Conservation (phyloP, 1,140 invertebrate species). For the Drosophila orena region DNA sequence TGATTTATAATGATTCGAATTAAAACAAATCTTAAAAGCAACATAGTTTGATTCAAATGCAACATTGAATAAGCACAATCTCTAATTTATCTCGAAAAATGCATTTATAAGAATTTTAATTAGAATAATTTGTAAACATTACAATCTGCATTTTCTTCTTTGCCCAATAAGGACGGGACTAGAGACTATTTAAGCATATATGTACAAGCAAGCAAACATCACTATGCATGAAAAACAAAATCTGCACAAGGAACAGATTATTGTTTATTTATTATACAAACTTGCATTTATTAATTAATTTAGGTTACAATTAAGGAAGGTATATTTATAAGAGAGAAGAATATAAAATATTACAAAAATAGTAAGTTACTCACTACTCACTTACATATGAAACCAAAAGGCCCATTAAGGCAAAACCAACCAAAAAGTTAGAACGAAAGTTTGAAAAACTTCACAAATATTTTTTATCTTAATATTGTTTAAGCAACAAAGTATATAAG, state of each 20-base stretch:
- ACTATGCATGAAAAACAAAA: background rate
- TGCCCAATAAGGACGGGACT: constrained; percentile 7
- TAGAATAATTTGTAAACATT: background rate
- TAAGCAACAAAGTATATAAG: constrained; percentile 1
- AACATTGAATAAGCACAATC: background rate
- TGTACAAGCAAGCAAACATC: background rate
- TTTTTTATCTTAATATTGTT: constrained; percentile 12
- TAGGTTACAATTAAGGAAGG: constrained; percentile 14
- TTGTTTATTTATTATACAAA: background rate
- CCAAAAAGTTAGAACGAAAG: constrained; percentile 62
- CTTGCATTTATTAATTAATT: constrained; percentile 61
- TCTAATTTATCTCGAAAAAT: background rate
- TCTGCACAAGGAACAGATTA: background rate
- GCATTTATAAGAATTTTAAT: background rate
- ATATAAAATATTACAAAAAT: constrained; percentile 1
- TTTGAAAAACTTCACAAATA: constrained; percentile 64
- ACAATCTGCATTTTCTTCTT: background rate
- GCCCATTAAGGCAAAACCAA: constrained; percentile 43
- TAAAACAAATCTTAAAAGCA: background rate
- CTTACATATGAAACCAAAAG: constrained; percentile 58
- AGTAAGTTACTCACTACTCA: background rate
- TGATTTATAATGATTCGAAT: background rate
- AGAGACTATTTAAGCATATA: too few relatives aligned
- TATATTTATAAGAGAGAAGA: background rate
- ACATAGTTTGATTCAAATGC: background rate